Base-by-base conservation (phyloP, 2,888 invertebrate genomes). In the Microplitis deprimator region DNA sequence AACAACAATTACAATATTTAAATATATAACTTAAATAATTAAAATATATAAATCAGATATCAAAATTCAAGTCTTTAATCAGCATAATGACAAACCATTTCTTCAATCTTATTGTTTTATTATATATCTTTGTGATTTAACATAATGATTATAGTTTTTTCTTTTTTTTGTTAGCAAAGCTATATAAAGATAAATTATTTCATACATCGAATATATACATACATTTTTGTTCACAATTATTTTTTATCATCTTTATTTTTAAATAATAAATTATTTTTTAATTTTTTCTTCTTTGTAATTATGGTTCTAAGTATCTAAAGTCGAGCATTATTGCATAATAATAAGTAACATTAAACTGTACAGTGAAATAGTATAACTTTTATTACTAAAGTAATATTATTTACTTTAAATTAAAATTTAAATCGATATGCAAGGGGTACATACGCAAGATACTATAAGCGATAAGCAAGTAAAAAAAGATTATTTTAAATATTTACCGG, bases 141-240 rank as follows among this genome's bases (percentile, higher is more conserved):
- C 39, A 72, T 40, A 16, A 61, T 62, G 38, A 62, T 62, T 16
- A 72, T 61, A 61, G 60, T 39, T 75, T 69, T 80, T 64, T 68
- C 64, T 73, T 71, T 20, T 20, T 20, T 73, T 71, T 20, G 1
- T 20, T 75, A 78, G 79, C 77, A 68, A 80, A 81, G 80, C 78
- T 67, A 67, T n/a, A 64, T 13, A 20, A 59, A 59, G n/a, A 64
- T 13, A 39, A 13, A 67, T 29, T 8, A 10, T 67, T 67, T 10
- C 67, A 20, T 20, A 20, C 39, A 16, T 20, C 10, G 39, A 67
- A 50, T 29, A 50, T 50, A 50, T 50, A 41, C 13, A 67, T 16
- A 17, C 29, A 50, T 40, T 68, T 17, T 5, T 68, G n/a, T 40
- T 20, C 50, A 68, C 50, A 68, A 68, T 68, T 68, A 41, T 68